Conservation (phyloP, 2,797 vertebrate species). For the Gymnopithys bicolor region DNA sequence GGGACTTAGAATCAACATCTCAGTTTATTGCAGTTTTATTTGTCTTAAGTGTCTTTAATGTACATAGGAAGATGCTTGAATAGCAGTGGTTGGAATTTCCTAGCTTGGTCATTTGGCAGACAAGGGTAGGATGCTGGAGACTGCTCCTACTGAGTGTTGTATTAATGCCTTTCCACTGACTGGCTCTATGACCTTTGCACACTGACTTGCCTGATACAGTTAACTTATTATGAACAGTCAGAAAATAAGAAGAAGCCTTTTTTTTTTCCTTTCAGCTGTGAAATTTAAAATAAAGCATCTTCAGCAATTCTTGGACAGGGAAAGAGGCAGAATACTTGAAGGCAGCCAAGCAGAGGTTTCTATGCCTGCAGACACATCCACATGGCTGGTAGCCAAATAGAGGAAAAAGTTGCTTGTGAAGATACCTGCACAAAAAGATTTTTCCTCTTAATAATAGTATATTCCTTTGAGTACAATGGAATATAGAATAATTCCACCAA, state of each 20-base stretch:
- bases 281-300: slow-evolving; percentile 22
- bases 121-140: neutral
- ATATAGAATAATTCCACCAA: neutral
- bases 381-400: neutral
- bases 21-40: neutral
- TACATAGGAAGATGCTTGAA: neutral
- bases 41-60: neutral
- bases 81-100: neutral
- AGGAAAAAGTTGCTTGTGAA: neutral
- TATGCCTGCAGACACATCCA: neutral
- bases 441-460: neutral
- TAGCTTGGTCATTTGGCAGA: neutral
- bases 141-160: neutral
- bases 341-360: neutral
- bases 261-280: neutral
- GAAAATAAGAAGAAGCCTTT: neutral
- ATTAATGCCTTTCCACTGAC: neutral
- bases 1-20: neutral
- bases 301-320: neutral
- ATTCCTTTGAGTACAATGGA: neutral
- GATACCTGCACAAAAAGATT: neutral
- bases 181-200: neutral
- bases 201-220: neutral
- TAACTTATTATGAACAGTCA: neutral
- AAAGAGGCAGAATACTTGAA: neutral